Evolutionary conservation across 2,113 vertebrate genomes (phyloP).

Genomic region (Elachura formosa): DNA sequence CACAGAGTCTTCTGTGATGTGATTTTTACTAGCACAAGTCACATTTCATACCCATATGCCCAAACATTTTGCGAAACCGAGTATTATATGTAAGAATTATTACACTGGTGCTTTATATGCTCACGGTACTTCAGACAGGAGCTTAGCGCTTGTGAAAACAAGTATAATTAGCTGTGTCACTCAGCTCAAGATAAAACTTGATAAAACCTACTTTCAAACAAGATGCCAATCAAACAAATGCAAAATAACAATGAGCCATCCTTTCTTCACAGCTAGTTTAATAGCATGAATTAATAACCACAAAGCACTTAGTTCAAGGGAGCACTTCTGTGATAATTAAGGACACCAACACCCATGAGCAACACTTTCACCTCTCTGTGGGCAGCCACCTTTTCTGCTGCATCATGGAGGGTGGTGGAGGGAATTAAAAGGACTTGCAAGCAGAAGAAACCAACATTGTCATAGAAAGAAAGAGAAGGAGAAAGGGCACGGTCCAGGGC

Average conservation of each 20-base stretch:
- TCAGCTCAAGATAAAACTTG: constrained; percentile 3
- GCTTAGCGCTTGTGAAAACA: neutral
- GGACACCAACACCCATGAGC: neutral
- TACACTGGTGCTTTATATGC: neutral
- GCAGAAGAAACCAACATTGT: neutral
- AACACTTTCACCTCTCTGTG: neutral
- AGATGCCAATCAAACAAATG: constrained; percentile 15
- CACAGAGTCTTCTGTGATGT: neutral
- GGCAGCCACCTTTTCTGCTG: neutral
- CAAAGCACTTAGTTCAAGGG: neutral
- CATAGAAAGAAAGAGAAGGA: neutral
- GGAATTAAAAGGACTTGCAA: neutral
- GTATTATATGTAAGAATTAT: neutral
- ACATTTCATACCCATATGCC: neutral
- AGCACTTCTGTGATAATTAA: neutral
- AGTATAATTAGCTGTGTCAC: constrained; percentile 22
- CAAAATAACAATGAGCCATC: neutral
- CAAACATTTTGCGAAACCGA: neutral
- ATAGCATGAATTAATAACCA: neutral
- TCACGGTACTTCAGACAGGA: neutral
- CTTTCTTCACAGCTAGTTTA: neutral
- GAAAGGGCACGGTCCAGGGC: neutral
- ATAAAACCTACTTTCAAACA: constrained; percentile 3
- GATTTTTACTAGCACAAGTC: neutral
- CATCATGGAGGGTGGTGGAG: neutral